phyloP scores from a whole-genome alignment of 2,888 invertebrate species.

The Zygogramma bicolorata region DNA sequence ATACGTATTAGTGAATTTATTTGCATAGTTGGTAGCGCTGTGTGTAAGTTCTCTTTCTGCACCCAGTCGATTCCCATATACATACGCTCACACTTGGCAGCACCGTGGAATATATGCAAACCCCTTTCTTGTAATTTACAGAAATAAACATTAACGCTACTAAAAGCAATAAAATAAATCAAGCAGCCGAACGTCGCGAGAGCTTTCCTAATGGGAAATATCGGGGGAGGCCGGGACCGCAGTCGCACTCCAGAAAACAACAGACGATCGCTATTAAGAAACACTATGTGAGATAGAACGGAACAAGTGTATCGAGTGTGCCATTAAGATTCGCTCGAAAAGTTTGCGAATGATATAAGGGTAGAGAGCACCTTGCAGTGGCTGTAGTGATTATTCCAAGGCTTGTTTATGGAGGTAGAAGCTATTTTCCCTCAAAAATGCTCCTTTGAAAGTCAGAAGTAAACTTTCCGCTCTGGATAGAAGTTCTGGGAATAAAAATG shows the following conservation, averaged over 20 bases:
- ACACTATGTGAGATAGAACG: conserved; percentile 41
- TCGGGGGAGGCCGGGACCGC: conserved; percentile 44
- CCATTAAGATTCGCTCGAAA: conserved; percentile 15
- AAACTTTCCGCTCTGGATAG: too few species aligned
- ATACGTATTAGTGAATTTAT: conserved; percentile 51
- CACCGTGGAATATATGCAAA: conserved; percentile 62
- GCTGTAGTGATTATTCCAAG: too few species aligned
- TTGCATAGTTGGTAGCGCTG: conserved; percentile 49
- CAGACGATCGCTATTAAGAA: conserved; percentile 51
- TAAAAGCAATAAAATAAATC: conserved; percentile 72
- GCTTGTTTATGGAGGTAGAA: too few species aligned
- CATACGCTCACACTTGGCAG: conserved; percentile 33
- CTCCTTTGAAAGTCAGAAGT: too few species aligned
- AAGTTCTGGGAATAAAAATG: too few species aligned
- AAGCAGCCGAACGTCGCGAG: conserved; percentile 63
- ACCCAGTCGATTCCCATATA: conserved; percentile 41
- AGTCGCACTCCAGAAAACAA: conserved; percentile 42
- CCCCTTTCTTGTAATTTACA: conserved; percentile 72
- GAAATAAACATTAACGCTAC: conserved; percentile 72
- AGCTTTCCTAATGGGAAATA: conserved; percentile 51
- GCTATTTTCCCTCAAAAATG: too few species aligned
- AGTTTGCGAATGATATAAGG: neutral
- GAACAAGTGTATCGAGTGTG: conserved; percentile 19
- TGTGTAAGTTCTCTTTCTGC: conserved; percentile 32
- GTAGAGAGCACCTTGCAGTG: neutral